A percentile compares a stretch with the other conserved stretches of the same genome.
These are phyloP conservation scores for Paraescarpia echinospica DNA, from an alignment of 1,140 invertebrate species.

Conservation along the genomic window DNA sequence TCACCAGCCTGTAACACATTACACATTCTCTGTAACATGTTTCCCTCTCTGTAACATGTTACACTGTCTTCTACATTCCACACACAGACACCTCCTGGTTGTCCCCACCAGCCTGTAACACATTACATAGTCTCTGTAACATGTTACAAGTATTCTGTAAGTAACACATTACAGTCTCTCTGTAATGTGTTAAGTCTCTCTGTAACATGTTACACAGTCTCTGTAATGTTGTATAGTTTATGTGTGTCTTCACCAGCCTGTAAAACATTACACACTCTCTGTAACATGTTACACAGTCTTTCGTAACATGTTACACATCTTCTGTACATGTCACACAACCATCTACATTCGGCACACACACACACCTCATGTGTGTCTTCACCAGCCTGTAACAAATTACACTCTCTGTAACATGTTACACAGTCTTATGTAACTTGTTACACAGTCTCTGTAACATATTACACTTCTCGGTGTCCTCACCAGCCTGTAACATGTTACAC, in stretches of 20 bases:
- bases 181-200: no score
- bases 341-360: background rate
- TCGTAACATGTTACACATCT: no score
- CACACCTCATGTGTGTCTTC: conserved; percentile 35
- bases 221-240: no score
- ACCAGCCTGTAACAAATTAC: background rate
- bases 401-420: no score
- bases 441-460: no score
- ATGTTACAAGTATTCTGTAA: no score
- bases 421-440: conserved; percentile 38
- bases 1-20: conserved; percentile 50
- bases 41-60: conserved; percentile 38
- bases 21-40: conserved; percentile 35
- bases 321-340: no score
- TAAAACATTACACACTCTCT: background rate
- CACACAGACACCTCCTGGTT: conserved; percentile 52
- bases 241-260: conserved; percentile 34
- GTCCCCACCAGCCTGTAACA: conserved; percentile 54
- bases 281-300: no score
- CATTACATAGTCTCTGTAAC: conserved; percentile 37
- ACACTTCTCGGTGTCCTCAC: conserved; percentile 50
- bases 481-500: conserved; percentile 43
- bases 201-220: no score
- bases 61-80: background rate
- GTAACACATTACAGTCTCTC: no score